Base-by-base conservation (phyloP, 1,140 invertebrate genomes). In the Trichogramma pretiosum region DNA sequence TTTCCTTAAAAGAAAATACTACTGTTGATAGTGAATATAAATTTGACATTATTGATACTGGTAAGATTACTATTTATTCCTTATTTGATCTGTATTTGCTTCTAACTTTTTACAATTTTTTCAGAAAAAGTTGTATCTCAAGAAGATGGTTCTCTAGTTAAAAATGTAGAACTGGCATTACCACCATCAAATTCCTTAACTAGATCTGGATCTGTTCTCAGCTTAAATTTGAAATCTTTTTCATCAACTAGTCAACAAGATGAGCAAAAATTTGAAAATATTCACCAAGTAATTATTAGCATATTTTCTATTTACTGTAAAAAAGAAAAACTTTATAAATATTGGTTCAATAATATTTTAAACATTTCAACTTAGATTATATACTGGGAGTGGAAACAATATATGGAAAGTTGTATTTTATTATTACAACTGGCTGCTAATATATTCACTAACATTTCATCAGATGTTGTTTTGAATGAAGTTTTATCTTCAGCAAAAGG, bases 361-460 rank as follows among this genome's bases (percentile, higher is more conserved):
- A 23, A 16, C 32, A 36, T 46, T 28, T 50, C 48, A 52, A 51
- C 60, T 26, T 40, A 70, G 68, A 57, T 56, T 5, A 66, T 67
- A 47, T 73, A 70, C 55, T 65, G 68, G 53, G 75, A 79, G 54
- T 81, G 79, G 79, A 72, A 73, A 51, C 70, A 74, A 34, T 80
- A 79, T 55, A 70, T 82, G 59, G 67, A 75, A 57, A 74, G 72
- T 38, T 78, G 77, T 60, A 61, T 72, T 33, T 54, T 70, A 28
- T 59, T 79, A 33, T 60, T 81, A 23, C 70, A 72, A 57, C 60
- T 75, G 36, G 75, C 78, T 26, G 74, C 73, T 34, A 74, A 69
- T 52, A 68, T 77, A 42, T 79, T 81, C 56, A 74, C 73, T 48
- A 73, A 64, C 36, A 75, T 78, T 40, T 74, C 68, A 26, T 76